Conservation (phyloP, 1,140 invertebrate species). For the Sitodiplosis mosellana region DNA sequence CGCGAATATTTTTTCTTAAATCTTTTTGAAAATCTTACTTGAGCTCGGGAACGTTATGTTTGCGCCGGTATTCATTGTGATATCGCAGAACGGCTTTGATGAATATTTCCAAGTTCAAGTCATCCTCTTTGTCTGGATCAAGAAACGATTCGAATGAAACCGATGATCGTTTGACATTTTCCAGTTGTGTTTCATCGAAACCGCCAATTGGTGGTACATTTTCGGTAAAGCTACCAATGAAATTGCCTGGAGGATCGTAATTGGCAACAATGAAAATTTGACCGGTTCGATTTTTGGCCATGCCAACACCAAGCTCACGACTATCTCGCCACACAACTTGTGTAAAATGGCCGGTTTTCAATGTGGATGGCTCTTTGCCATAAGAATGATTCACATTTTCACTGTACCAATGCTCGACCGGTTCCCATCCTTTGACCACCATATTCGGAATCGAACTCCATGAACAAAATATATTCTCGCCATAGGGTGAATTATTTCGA, state of each 20-base stretch:
- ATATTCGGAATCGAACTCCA: constrained; percentile 52
- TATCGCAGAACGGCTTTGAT: constrained; percentile 31
- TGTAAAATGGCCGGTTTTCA: constrained; percentile 53
- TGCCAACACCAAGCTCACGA: constrained; percentile 56
- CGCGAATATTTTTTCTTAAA: too few relatives aligned
- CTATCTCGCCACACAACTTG: constrained; percentile 67
- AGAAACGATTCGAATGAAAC: constrained; percentile 8
- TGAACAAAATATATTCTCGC: constrained; percentile 58
- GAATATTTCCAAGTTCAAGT: background rate
- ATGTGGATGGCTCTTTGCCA: constrained; percentile 42
- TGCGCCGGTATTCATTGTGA: constrained; percentile 60
- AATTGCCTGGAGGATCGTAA: constrained; percentile 74
- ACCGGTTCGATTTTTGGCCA: constrained; percentile 45
- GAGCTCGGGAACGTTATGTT: constrained; percentile 47
- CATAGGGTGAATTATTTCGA: constrained; percentile 50
- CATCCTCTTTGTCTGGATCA: background rate
- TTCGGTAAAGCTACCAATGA: constrained; percentile 51
- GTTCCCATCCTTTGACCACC: constrained; percentile 39
- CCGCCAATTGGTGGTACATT: constrained; percentile 44
- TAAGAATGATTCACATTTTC: constrained; percentile 40
- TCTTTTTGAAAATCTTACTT: constrained; percentile 13
- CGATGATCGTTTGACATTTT: constrained; percentile 2
- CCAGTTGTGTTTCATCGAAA: constrained; percentile 6
- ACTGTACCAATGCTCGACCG: constrained; percentile 54
- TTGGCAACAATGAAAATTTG: constrained; percentile 67